These are phyloP conservation scores for Colossoma macropomum DNA, from an alignment of 2,113 vertebrate genomes.

Conservation along the genomic window DNA sequence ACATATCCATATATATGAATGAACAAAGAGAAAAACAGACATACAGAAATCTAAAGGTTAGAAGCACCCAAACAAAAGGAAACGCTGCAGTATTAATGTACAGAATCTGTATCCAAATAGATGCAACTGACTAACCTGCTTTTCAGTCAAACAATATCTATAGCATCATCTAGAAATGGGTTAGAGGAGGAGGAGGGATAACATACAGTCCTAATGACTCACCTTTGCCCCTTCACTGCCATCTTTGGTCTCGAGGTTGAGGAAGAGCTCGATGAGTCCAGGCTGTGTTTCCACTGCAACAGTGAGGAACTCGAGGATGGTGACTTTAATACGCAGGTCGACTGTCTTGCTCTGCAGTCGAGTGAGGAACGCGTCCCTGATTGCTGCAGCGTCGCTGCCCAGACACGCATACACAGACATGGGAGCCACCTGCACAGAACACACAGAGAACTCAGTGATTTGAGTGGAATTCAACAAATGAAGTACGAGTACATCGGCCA, in stretches of 20 bases:
- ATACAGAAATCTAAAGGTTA: not conserved
- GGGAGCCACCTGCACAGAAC: constrained; percentile 86
- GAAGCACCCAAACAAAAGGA: too few relatives aligned
- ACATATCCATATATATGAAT: not conserved
- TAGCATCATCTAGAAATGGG: too few relatives aligned
- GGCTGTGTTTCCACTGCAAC: constrained; percentile 97
- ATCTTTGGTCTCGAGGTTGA: constrained; percentile 93
- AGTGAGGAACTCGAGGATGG: constrained; percentile 96
- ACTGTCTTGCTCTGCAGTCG: constrained; percentile 92
- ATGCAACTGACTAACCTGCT: too few relatives aligned
- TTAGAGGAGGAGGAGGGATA: too few relatives aligned
- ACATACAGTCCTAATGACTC: not conserved
- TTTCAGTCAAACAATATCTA: too few relatives aligned
- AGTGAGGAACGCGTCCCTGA: constrained; percentile 93
- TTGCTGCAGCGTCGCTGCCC: constrained; percentile 91
- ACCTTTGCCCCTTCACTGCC: constrained; percentile 91
- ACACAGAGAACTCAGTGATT: not conserved
- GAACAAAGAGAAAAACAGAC: not conserved
- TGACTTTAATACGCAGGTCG: constrained; percentile 97
- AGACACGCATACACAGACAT: constrained; percentile 98
- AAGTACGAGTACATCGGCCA: too few relatives aligned
- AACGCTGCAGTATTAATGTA: not conserved
- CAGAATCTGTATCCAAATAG: too few relatives aligned
- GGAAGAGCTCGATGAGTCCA: constrained; percentile 96
- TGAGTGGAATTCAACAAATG: too few relatives aligned